Evolutionary conservation across 1,140 invertebrate genomes (phyloP), one percentile per base, ranked within the genome.

Genomic region (Elysia chlorotica): DNA sequence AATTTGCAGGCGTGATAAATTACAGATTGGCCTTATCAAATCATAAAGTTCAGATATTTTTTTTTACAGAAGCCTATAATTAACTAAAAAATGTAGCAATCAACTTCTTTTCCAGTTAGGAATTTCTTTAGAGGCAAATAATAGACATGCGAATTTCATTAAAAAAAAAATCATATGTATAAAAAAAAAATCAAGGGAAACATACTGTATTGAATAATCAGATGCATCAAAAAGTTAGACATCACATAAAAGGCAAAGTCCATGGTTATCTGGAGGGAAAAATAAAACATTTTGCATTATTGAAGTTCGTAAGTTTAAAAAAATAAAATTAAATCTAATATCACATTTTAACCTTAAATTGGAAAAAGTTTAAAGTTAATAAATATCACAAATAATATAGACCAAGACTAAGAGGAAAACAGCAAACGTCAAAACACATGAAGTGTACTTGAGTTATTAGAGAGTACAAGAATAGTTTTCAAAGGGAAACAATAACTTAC

Each of bases 131-230:
- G 10, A 48, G 10, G n/a, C 10, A 63, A 63, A 63, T 23, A 35
- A 28, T 10, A 31, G 25, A 31, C 10, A 31, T 14, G 23, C 31
- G 4, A 5, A 31, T 35, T 31, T 14, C 14, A 63, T 63, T 25
- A 33, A 28, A 66, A 37, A 41, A 66, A 38, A 41, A 41, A 28
- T 38, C 5, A 23, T n/a, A 23, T 17, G 23, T n/a, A 59, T 59
- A 59, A 6, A n/a, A 28, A 63, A 48, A 14, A 48, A 48, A 14
- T 14, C 28, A 35, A 63, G 28, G 23, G 5, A 53, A 61, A 71
- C 69, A 62, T 63, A 71, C 69, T 71, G 59, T 63, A 71, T 25
- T 71, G 69, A 48, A 71, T 71, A 37, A 71, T 71, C 0, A 71
- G 28, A 33, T 71, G 56, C 69, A 71, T 71, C 17, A 71, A 36